Evolutionary conservation across 2,113 vertebrate genomes (phyloP), one percentile per base, ranked within the genome.

Genomic region (Indri indri): DNA sequence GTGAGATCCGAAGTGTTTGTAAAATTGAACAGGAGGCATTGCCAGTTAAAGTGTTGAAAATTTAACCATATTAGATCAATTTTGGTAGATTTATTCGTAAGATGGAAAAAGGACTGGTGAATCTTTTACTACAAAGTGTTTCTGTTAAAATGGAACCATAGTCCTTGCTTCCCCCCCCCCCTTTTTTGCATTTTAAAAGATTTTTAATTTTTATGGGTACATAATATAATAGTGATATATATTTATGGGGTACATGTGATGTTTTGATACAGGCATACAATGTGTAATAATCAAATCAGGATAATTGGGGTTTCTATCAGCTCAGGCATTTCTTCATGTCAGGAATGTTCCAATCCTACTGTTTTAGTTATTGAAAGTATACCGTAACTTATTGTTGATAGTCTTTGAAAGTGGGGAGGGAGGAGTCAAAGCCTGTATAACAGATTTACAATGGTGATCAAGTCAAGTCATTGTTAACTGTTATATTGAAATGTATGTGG

Each of bases 401-500:
- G 32, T 95, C 74, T 87, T 80, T 63, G 71, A 42, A 77, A 37
- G 76, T 61, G 17, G 42, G 27, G 25, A 16, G 45, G 23, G 57
- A 71, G 54, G 8, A 30, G 61, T 30, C 61, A 84, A 87, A 32
- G 32, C 74, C 68, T 85, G 82, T 91, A 25, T 22, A 34, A 47
- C 74, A 83, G 20, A 45, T 79, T 71, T 65, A n/a, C 82, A 63
- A 42, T 81, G 57, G 42, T 20, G 5, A 93, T 68, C 86, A 61
- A 3, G 59, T 81, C 77, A 84, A 92, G 85, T 95, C 81, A 91
- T 9, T 37, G 42, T 97, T 85, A 86, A 84, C 63, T 73, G 17
- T 92, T 70, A 47, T 82, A 82, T 97, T 96, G 93, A 95, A 95
- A 97, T 92, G n/a, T 95, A 77, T 93, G 27, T n/a, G 20, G 88